Percentiles rank a stretch among this genome's conserved stretches.
These are phyloP conservation scores for Invenusta paracnida DNA, from an alignment of 2,888 invertebrate genomes.

Conservation along the genomic window DNA sequence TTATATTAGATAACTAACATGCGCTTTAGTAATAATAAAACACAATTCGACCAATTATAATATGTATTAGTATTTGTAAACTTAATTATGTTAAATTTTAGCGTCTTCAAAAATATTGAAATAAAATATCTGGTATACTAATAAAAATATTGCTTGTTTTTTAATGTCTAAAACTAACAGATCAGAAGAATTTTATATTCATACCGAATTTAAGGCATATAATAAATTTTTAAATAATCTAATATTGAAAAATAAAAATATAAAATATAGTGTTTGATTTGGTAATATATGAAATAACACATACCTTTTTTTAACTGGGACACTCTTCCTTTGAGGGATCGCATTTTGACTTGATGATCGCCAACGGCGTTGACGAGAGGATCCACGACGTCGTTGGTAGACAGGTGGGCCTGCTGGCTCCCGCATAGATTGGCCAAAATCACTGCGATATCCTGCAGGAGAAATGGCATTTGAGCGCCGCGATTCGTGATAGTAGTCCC, in stretches of 20 bases:
- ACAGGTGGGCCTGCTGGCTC: neutral
- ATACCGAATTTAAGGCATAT: neutral
- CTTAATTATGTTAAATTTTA: no score
- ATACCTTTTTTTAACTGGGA: neutral
- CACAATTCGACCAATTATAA: no score
- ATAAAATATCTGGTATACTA: no score
- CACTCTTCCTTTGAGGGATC: neutral
- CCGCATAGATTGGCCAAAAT: neutral
- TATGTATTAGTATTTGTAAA: no score
- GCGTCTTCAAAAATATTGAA: no score
- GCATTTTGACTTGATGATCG: slow-evolving; percentile 14
- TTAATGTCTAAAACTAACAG: neutral
- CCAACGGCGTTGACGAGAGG: neutral
- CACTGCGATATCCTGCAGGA: neutral
- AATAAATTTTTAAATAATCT: neutral
- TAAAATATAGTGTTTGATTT: neutral
- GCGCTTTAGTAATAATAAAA: no score
- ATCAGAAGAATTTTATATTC: neutral
- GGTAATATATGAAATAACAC: no score
- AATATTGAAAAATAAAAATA: neutral
- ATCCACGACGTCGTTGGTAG: slow-evolving; percentile 10
- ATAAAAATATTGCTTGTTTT: no score
- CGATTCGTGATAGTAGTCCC: neutral
- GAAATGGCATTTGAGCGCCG: neutral
- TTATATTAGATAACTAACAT: no score